phyloP scores from a whole-genome alignment of 2,888 invertebrate genomes.

The Diadegma fenestrale region DNA sequence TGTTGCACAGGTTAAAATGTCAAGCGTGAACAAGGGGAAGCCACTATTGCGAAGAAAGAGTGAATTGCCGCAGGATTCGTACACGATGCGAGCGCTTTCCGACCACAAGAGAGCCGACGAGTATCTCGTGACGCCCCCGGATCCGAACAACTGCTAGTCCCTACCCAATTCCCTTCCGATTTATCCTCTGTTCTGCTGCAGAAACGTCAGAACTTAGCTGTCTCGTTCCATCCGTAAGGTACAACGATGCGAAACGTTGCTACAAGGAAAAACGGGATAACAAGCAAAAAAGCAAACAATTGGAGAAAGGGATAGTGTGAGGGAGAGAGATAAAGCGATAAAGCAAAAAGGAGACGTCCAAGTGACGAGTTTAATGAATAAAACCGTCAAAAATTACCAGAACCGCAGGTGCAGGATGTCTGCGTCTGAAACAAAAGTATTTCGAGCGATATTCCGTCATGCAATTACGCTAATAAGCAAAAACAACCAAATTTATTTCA shows the following conservation, averaged over 20 bases:
- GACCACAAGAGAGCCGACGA: constrained; percentile 97
- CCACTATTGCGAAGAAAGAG: constrained; percentile 97
- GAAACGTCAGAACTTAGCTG: constrained; percentile 79
- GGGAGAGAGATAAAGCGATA: constrained; percentile 1
- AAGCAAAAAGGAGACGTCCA: constrained; percentile 23
- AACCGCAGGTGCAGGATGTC: constrained; percentile 68
- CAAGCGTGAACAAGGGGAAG: constrained; percentile 88
- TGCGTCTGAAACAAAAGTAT: constrained; percentile 63
- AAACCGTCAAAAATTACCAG: constrained; percentile 47
- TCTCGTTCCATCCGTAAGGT: constrained; percentile 54
- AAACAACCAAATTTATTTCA: background rate
- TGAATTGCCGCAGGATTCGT: constrained; percentile 96
- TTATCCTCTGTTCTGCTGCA: constrained; percentile 81
- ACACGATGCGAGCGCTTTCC: constrained; percentile 95
- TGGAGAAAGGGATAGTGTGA: constrained; percentile 22
- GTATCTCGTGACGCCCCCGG: constrained; percentile 93
- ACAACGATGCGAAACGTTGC: constrained; percentile 48
- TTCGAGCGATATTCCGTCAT: constrained; percentile 45
- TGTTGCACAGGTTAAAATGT: constrained; percentile 78
- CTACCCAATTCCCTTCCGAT: constrained; percentile 81
- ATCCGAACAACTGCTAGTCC: constrained; percentile 95
- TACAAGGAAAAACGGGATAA: constrained; percentile 3
- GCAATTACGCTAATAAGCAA: constrained; percentile 29
- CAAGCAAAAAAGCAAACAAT: constrained; percentile 8
- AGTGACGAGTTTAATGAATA: constrained; percentile 52